phyloP scores from a whole-genome alignment of 1,140 invertebrate species.

The Bombus impatiens region DNA sequence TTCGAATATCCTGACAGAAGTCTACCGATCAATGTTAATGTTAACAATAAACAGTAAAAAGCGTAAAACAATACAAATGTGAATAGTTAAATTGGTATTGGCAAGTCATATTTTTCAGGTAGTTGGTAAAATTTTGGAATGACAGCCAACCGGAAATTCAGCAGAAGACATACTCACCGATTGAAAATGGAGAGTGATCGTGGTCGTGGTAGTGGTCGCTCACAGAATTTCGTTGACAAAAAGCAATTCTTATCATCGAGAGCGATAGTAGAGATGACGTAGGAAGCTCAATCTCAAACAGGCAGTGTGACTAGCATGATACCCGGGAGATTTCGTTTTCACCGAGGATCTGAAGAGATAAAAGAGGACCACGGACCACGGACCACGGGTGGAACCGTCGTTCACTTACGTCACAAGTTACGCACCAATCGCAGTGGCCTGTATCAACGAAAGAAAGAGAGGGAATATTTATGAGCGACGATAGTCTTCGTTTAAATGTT shows the following conservation, averaged over 20 bases:
- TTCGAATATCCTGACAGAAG: background rate
- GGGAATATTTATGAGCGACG: background rate
- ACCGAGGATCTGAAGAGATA: slow-evolving; percentile 23
- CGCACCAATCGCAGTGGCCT: slow-evolving; percentile 23
- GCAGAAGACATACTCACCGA: slow-evolving; percentile 54
- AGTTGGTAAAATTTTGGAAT: slow-evolving; percentile 20
- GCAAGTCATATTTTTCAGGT: background rate
- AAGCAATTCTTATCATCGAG: slow-evolving; percentile 40
- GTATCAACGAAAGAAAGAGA: background rate
- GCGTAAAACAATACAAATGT: background rate
- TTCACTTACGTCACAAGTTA: slow-evolving; percentile 34
- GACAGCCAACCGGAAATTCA: slow-evolving; percentile 48
- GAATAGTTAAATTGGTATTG: background rate
- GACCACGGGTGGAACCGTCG: slow-evolving; percentile 27
- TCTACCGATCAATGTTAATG: background rate
- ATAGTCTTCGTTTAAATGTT: background rate
- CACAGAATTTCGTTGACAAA: background rate
- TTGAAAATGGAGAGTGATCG: slow-evolving; percentile 31
- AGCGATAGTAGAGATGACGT: background rate
- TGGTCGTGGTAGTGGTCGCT: background rate
- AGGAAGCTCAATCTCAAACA: background rate
- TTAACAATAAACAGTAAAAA: background rate
- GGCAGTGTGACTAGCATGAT: slow-evolving; percentile 25
- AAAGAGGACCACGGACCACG: slow-evolving; percentile 29
- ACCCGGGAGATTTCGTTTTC: slow-evolving; percentile 17